A percentile compares a stretch with the other conserved stretches of the same genome.
These are phyloP conservation scores for Drosophila bunnanda DNA, from an alignment of 2,888 invertebrate species.

Conservation along the genomic window DNA sequence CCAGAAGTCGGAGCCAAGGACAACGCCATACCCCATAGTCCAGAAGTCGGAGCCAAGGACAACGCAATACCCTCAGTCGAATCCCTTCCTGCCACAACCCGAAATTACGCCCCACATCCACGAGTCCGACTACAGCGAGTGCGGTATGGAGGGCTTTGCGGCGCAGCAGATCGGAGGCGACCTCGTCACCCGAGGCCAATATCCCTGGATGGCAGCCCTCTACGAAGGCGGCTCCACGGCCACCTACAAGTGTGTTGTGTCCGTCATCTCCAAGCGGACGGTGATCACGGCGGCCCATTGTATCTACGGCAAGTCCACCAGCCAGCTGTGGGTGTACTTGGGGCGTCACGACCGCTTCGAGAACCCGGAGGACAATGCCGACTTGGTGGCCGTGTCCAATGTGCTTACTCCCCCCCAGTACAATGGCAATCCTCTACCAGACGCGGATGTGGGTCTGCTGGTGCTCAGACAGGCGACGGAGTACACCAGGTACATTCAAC, in stretches of 20 bases:
- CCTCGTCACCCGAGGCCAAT: constrained; percentile 28
- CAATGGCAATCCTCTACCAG: constrained; percentile 65
- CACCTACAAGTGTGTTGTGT: constrained; percentile 72
- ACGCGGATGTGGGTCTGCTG: constrained; percentile 57
- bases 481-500: constrained; percentile 64
- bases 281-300: constrained; percentile 84
- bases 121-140: constrained; percentile 40
- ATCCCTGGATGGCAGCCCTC: constrained; percentile 26
- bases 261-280: constrained; percentile 65
- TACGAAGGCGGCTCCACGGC: constrained; percentile 7
- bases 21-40: neutral
- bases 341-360: constrained; percentile 81
- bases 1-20: neutral
- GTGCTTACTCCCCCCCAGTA: constrained; percentile 84
- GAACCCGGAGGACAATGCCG: constrained; percentile 74
- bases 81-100: constrained; percentile 1
- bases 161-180: constrained; percentile 68
- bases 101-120: constrained; percentile 1
- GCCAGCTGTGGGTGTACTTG: constrained; percentile 71
- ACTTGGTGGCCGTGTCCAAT: constrained; percentile 55
- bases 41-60: neutral
- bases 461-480: constrained; percentile 45
- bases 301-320: constrained; percentile 45
- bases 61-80: neutral
- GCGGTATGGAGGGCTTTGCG: constrained; percentile 67